Evolutionary conservation across 2,888 invertebrate species (phyloP).

Genomic region (Leptura quadrifasciata): DNA sequence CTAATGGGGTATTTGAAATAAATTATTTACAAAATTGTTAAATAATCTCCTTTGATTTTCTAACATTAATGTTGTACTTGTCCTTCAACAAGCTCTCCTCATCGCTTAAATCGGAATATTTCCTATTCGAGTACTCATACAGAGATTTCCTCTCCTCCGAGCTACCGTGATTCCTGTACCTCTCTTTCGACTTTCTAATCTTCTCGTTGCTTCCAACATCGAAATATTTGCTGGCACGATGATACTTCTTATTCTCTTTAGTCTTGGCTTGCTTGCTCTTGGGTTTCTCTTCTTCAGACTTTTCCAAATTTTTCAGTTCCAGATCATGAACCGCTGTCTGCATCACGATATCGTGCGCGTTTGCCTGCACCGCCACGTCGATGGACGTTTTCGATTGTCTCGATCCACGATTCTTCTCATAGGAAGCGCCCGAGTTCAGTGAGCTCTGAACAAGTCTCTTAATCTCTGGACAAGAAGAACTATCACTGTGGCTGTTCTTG

Average conservation of each 20-base stretch:
- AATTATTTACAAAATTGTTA: no score
- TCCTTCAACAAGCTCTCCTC: slow-evolving; percentile 52
- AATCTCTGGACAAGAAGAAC: slow-evolving; percentile 73
- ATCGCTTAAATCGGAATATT: slow-evolving; percentile 54
- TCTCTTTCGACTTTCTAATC: slow-evolving; percentile 62
- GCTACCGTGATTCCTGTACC: slow-evolving; percentile 63
- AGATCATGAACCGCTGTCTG: slow-evolving; percentile 69
- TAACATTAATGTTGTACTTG: no score
- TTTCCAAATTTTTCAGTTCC: slow-evolving; percentile 57
- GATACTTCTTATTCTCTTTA: slow-evolving; percentile 63
- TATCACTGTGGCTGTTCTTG: slow-evolving; percentile 62
- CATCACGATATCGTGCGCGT: slow-evolving; percentile 74
- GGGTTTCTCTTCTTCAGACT: slow-evolving; percentile 59
- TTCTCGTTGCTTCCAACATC: slow-evolving; percentile 56
- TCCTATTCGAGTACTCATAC: slow-evolving; percentile 51
- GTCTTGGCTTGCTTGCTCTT: slow-evolving; percentile 65
- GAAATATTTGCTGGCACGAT: slow-evolving; percentile 53
- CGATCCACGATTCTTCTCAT: slow-evolving; percentile 71
- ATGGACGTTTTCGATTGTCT: slow-evolving; percentile 73
- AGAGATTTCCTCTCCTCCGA: slow-evolving; percentile 60
- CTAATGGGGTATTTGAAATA: no score
- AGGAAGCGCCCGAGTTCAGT: slow-evolving; percentile 73
- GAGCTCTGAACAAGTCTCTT: slow-evolving; percentile 73
- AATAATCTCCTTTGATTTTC: no score
- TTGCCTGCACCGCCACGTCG: slow-evolving; percentile 78